These are phyloP conservation scores for Hypena proboscidalis DNA, from an alignment of 2,888 invertebrate species.

Conservation along the genomic window DNA sequence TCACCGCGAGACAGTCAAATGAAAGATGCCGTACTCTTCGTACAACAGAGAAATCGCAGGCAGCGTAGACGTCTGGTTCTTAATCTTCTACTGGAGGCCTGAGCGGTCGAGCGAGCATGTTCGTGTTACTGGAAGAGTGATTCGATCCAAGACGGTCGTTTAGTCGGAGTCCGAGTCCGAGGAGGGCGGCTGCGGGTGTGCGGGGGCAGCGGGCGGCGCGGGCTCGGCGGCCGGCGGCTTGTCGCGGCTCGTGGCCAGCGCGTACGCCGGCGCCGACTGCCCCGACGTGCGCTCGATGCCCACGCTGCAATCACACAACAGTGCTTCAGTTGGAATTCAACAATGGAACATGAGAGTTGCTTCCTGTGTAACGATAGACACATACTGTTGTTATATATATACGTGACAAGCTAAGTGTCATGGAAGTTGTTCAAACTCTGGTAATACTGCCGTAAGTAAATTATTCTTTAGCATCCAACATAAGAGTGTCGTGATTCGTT, in stretches of 20 bases:
- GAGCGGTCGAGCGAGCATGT: neutral
- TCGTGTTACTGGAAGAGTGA: too few relatives aligned
- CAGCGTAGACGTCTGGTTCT: neutral
- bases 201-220: constrained; percentile 40
- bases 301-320: constrained; percentile 77
- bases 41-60: too few relatives aligned
- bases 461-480: too few relatives aligned
- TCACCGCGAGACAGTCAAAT: neutral
- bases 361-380: too few relatives aligned
- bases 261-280: constrained; percentile 69
- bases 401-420: too few relatives aligned
- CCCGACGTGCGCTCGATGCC: constrained; percentile 93
- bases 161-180: constrained; percentile 79
- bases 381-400: too few relatives aligned
- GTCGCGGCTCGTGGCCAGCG: constrained; percentile 54
- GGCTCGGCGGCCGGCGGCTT: constrained; percentile 42
- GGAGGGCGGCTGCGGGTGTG: constrained; percentile 62
- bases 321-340: too few relatives aligned
- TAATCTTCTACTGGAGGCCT: neutral
- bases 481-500: too few relatives aligned
- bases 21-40: too few relatives aligned
- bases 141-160: constrained; percentile 3
- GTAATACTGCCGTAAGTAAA: too few relatives aligned
- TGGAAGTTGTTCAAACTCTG: too few relatives aligned
- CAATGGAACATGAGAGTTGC: too few relatives aligned